Base-by-base conservation (phyloP, 2,888 invertebrate species). In the Melieria omissa region DNA sequence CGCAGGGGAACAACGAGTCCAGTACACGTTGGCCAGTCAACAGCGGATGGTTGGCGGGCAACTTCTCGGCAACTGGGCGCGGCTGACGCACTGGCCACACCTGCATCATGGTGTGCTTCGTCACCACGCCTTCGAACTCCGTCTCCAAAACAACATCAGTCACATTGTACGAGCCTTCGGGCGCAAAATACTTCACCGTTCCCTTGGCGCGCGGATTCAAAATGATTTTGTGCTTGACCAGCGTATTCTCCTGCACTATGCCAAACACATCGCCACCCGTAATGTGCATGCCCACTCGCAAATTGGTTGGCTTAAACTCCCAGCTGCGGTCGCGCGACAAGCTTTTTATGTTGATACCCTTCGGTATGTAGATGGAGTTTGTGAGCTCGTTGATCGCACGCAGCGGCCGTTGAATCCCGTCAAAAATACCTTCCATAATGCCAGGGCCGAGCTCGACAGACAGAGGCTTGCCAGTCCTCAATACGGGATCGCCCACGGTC, bases 41-140 rank as follows among this genome's bases (percentile, higher is more conserved):
- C 79, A 99, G 91, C 57, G 99, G 99, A 88, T 97, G 93, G 90
- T 99, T 99, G 81, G 98, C 98, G 69, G 98, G 98, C 79, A 99
- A 90, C 89, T 99, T 99, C 88, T 99, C 99, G 4, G 96, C 94
- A 70, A 93, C 93, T 14, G 99, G 99, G 70, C 99, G 91, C 67
- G 98, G 96, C 88, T 97, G 96, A 83, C 99, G 93, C 79, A 99
- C 99, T 4, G 99, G 99, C 99, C 99, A 99, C 76, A 99, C 95
- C 89, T 99, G 99, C 88, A 99, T 89, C 99, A 99, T 99, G 70
- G 92, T 93, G 89, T 92, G 97, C 85, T 95, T 92, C 68, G 93
- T 92, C 82, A 91, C 93, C 85, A 97, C 95, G 10, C 97, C 98
- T 87, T 99, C 98, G 88, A 99, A 99, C 88, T 99, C 99, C 0